These are phyloP conservation scores for Drosophila funebris DNA, from an alignment of 1,140 invertebrate species.

Conservation along the genomic window DNA sequence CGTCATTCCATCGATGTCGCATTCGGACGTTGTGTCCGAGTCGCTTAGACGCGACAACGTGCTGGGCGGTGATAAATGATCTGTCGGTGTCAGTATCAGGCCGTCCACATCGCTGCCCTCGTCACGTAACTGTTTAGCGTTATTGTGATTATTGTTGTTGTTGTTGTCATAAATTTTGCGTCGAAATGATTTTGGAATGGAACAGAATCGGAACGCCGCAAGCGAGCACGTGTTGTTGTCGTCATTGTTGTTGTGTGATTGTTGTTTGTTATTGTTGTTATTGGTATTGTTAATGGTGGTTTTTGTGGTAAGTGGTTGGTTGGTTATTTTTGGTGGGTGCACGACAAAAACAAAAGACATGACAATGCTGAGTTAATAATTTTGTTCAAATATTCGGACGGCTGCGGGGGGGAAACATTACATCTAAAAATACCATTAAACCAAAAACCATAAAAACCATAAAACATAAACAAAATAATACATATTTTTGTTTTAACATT, in stretches of 20 bases:
- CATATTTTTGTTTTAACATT: conserved; percentile 27
- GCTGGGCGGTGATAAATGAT: conserved; percentile 96
- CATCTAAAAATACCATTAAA: conserved; percentile 19
- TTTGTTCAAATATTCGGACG: conserved; percentile 58
- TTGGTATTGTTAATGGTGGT: conserved; percentile 46
- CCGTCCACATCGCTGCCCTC: conserved; percentile 84
- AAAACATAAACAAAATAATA: conserved; percentile 13
- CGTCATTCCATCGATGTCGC: conserved; percentile 91
- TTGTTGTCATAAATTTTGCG: conserved; percentile 72
- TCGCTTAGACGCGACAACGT: conserved; percentile 95
- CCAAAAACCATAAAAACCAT: not conserved
- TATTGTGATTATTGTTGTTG: conserved; percentile 30
- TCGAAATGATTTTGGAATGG: conserved; percentile 51
- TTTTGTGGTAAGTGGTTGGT: conserved; percentile 48
- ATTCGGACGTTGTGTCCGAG: conserved; percentile 95
- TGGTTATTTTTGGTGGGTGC: conserved; percentile 46
- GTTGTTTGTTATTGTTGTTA: conserved; percentile 33
- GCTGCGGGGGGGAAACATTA: conserved; percentile 52
- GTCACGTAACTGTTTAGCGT: conserved; percentile 76
- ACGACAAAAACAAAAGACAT: conserved; percentile 66
- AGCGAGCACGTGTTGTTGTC: conserved; percentile 49
- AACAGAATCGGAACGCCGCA: conserved; percentile 34
- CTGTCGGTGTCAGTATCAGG: conserved; percentile 88
- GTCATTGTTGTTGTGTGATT: conserved; percentile 28
- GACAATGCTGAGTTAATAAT: conserved; percentile 53